phyloP scores from a whole-genome alignment of 2,113 vertebrate species.

The Micronycteris hirsuta region DNA sequence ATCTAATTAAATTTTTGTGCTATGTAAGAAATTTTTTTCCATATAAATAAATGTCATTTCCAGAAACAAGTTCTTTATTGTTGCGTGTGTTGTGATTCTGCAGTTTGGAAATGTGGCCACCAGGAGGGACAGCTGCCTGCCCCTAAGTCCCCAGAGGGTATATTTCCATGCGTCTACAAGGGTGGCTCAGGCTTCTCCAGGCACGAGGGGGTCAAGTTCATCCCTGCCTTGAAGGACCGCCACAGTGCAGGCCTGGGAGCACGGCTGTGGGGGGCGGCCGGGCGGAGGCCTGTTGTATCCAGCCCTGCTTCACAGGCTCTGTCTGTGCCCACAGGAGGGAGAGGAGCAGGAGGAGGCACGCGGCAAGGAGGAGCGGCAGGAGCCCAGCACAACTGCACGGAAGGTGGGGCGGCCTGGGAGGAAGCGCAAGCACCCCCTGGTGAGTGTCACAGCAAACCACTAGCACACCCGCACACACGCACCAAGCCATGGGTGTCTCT shows the following conservation, averaged over 20 bases:
- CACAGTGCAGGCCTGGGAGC: neutral
- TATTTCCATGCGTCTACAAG: neutral
- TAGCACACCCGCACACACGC: fast-evolving
- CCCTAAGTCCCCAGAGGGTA: neutral
- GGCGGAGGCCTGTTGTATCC: neutral
- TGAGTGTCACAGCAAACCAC: conserved; percentile 78
- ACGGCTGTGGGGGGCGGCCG: neutral
- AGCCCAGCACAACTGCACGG: conserved; percentile 83
- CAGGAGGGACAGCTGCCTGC: neutral
- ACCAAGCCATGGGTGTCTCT: too few relatives aligned
- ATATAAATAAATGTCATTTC: neutral
- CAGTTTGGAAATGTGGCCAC: neutral
- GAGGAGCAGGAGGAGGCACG: conserved; percentile 84
- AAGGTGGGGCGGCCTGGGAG: conserved; percentile 89
- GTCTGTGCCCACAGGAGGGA: conserved; percentile 85
- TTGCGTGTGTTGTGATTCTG: neutral
- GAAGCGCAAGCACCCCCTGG: conserved; percentile 90
- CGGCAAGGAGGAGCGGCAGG: conserved; percentile 86
- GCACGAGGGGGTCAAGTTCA: neutral
- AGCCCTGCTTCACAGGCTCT: conserved; percentile 33
- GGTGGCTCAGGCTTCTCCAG: neutral
- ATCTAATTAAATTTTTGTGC: neutral
- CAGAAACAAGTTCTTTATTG: conserved; percentile 4
- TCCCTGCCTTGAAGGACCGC: neutral
- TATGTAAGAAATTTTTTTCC: neutral